Evolutionary conservation across 2,113 vertebrate species (phyloP).

Genomic region (Coracopsis vasa): DNA sequence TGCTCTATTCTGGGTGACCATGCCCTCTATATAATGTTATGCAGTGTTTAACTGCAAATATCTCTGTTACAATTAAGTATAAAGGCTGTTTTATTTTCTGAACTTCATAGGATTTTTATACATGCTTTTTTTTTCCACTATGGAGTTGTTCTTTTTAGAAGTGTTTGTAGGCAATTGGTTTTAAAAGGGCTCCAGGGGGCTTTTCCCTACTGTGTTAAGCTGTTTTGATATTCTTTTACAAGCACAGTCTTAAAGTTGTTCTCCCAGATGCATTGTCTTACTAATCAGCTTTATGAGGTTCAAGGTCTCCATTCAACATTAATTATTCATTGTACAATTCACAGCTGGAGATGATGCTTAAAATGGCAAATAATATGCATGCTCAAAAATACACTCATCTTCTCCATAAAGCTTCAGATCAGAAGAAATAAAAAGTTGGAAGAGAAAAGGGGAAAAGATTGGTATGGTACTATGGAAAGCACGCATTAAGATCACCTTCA

Average conservation of each 20-base stretch:
- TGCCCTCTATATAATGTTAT: background rate
- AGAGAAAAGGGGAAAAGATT: fast-evolving
- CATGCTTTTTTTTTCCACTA: background rate
- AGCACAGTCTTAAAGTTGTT: slow-evolving; percentile 47
- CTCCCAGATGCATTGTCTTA: slow-evolving; percentile 67
- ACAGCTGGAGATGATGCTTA: slow-evolving; percentile 29
- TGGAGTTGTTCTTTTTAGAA: slow-evolving; percentile 30
- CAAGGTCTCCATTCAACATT: slow-evolving; percentile 48
- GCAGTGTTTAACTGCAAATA: slow-evolving; percentile 14
- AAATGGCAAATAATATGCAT: background rate
- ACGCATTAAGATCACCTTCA: background rate
- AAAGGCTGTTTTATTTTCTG: slow-evolving; percentile 37
- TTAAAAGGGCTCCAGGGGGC: slow-evolving; percentile 57
- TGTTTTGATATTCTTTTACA: slow-evolving; percentile 71
- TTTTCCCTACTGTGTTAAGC: slow-evolving; percentile 64
- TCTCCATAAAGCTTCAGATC: background rate
- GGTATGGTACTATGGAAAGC: background rate
- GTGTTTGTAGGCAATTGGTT: slow-evolving; percentile 49
- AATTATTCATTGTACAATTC: slow-evolving; percentile 64
- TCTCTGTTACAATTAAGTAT: slow-evolving; percentile 1
- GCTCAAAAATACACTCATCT: background rate
- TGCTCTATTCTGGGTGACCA: background rate
- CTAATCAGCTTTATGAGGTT: slow-evolving; percentile 66
- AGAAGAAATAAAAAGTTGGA: background rate
- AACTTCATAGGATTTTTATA: slow-evolving; percentile 41